These are phyloP conservation scores for Neuroscelio doddi DNA, from an alignment of 2,888 invertebrate genomes.

Conservation along the genomic window DNA sequence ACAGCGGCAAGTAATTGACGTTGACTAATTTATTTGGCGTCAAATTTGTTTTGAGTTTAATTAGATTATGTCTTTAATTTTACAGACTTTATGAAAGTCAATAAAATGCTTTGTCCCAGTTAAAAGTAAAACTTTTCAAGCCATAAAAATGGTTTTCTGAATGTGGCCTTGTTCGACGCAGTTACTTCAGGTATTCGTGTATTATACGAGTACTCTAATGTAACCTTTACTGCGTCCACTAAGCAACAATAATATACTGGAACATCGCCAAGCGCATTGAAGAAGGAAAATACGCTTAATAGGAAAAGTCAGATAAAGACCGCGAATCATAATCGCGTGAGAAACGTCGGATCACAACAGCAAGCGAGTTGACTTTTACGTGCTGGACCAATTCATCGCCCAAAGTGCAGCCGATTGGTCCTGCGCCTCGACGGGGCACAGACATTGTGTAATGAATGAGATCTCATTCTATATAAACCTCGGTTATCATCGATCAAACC, in stretches of 20 bases:
- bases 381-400: slow-evolving; percentile 10
- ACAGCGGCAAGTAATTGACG: slow-evolving; percentile 9
- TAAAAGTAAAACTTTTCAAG: slow-evolving; percentile 3
- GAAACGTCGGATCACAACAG: slow-evolving; percentile 14
- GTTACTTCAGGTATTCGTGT: slow-evolving; percentile 19
- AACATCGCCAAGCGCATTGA: background rate
- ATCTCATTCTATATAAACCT: slow-evolving; percentile 32
- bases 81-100: background rate
- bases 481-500: slow-evolving; percentile 22
- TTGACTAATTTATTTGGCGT: slow-evolving; percentile 27
- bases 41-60: background rate
- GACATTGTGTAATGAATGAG: slow-evolving; percentile 16
- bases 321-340: slow-evolving; percentile 2
- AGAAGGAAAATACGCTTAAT: background rate
- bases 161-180: slow-evolving; percentile 7
- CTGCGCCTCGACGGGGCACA: slow-evolving; percentile 7
- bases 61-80: background rate
- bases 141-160: slow-evolving; percentile 9
- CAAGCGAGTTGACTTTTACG: background rate
- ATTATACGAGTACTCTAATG: slow-evolving; percentile 9
- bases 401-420: slow-evolving; percentile 2
- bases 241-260: slow-evolving; percentile 3
- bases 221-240: slow-evolving; percentile 24
- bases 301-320: background rate
- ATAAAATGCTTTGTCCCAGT: background rate